phyloP scores from a whole-genome alignment of 2,888 invertebrate species.

The Drosophila testacea region DNA sequence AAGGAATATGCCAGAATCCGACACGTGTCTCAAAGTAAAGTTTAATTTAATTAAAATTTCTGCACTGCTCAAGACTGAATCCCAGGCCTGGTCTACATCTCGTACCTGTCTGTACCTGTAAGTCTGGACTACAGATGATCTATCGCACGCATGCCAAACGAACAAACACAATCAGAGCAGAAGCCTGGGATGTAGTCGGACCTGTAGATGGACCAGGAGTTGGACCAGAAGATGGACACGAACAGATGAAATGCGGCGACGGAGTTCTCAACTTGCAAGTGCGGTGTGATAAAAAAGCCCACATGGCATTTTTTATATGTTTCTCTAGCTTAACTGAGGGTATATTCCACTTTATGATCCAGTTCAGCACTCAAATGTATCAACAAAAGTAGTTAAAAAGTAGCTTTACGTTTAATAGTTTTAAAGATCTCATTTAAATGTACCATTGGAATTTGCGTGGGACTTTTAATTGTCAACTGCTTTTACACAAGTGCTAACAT shows the following conservation, averaged over 20 bases:
- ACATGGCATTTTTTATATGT: conserved; percentile 38
- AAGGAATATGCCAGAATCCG: conserved; percentile 43
- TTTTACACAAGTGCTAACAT: conserved; percentile 4
- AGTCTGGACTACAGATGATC: conserved; percentile 63
- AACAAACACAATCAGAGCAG: conserved; percentile 75
- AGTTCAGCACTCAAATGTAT: conserved; percentile 1
- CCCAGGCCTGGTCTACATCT: not conserved
- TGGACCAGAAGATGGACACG: conserved; percentile 47
- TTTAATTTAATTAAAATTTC: conserved; percentile 80
- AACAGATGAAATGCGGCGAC: conserved; percentile 44
- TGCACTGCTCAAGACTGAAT: conserved; percentile 48
- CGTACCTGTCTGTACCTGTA: conserved; percentile 9
- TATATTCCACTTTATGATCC: conserved; percentile 27
- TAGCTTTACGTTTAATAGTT: conserved; percentile 1
- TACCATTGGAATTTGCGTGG: conserved; percentile 1
- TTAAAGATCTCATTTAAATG: conserved; percentile 6
- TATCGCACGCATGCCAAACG: conserved; percentile 71
- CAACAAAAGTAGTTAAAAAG: conserved; percentile 1
- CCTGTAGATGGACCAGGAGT: conserved; percentile 25
- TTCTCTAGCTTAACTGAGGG: conserved; percentile 6
- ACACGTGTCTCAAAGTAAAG: conserved; percentile 78
- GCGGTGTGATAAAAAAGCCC: conserved; percentile 60
- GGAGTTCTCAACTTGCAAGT: conserved; percentile 25
- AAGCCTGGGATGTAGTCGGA: conserved; percentile 12
- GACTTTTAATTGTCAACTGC: not conserved